phyloP scores from a whole-genome alignment of 2,888 invertebrate genomes.

The Chalcis sispes region DNA sequence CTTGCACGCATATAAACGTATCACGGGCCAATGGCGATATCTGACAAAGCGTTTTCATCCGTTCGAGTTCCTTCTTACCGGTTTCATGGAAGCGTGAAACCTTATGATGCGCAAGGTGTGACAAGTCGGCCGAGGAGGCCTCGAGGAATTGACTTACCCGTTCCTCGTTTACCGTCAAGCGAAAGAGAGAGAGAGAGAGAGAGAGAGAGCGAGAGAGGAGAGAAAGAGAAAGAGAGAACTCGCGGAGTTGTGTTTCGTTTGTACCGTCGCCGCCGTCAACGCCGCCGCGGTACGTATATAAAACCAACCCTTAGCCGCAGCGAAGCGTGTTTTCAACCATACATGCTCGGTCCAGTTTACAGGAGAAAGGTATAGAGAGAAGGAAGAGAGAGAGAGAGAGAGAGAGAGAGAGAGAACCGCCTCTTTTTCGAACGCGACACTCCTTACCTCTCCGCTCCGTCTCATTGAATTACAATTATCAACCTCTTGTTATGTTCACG shows the following conservation, averaged over 20 bases:
- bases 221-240: too few species aligned
- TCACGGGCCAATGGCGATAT: conserved; percentile 37
- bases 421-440: background rate
- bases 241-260: conserved; percentile 58
- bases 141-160: conserved; percentile 63
- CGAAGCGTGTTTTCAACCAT: too few species aligned
- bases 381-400: too few species aligned
- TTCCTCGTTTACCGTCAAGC: conserved; percentile 55
- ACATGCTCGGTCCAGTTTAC: too few species aligned
- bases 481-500: conserved; percentile 50
- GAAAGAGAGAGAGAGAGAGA: too few species aligned
- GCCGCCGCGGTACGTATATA: too few species aligned
- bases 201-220: too few species aligned
- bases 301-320: conserved; percentile 54
- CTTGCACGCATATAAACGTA: background rate
- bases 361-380: too few species aligned
- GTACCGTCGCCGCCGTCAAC: conserved; percentile 52
- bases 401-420: conserved; percentile 19
- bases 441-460: conserved; percentile 28
- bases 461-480: conserved; percentile 62
- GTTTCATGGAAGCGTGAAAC: conserved; percentile 68
- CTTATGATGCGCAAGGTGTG: conserved; percentile 68
- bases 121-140: conserved; percentile 57
- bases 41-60: conserved; percentile 54
- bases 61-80: conserved; percentile 60